A percentile compares a stretch with the other conserved stretches of the same genome.
Conservation (phyloP, 1,140 invertebrate species). For the Drepana arcuata region DNA sequence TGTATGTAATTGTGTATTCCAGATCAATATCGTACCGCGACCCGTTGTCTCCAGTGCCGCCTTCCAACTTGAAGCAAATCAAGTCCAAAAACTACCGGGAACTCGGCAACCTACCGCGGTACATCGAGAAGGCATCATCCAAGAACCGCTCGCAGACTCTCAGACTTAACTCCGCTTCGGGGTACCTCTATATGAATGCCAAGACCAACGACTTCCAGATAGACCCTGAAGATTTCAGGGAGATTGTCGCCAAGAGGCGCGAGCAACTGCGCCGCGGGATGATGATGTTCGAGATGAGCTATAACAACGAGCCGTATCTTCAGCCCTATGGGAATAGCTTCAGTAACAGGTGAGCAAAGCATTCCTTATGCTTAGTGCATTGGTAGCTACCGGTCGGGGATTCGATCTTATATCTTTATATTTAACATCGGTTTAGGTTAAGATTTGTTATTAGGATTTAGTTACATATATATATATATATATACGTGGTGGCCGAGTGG, state of each 20-base stretch:
- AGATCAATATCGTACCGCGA: conserved; percentile 62
- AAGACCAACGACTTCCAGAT: conserved; percentile 63
- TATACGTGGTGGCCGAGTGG: too few species aligned
- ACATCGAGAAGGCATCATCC: conserved; percentile 57
- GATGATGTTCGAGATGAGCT: conserved; percentile 38
- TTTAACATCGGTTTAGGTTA: too few species aligned
- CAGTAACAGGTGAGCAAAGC: conserved; percentile 24
- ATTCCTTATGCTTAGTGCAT: too few species aligned
- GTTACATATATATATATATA: too few species aligned
- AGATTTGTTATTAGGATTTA: too few species aligned
- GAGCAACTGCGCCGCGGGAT: conserved; percentile 56
- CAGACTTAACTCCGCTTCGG: conserved; percentile 63
- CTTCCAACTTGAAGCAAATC: conserved; percentile 51
- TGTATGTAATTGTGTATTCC: too few species aligned
- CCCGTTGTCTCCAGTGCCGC: conserved; percentile 59
- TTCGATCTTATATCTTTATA: too few species aligned
- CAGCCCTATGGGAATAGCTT: conserved; percentile 31
- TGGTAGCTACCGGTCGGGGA: too few species aligned
- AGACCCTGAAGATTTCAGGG: conserved; percentile 61
- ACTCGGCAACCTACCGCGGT: conserved; percentile 47
- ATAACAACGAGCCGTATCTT: conserved; percentile 33
- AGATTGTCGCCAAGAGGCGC: conserved; percentile 58
- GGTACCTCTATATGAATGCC: conserved; percentile 68
- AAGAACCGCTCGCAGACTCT: conserved; percentile 57
- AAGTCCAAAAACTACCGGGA: conserved; percentile 44